These are phyloP conservation scores for Rosalia funebris DNA, from an alignment of 2,888 invertebrate genomes.

Conservation along the genomic window DNA sequence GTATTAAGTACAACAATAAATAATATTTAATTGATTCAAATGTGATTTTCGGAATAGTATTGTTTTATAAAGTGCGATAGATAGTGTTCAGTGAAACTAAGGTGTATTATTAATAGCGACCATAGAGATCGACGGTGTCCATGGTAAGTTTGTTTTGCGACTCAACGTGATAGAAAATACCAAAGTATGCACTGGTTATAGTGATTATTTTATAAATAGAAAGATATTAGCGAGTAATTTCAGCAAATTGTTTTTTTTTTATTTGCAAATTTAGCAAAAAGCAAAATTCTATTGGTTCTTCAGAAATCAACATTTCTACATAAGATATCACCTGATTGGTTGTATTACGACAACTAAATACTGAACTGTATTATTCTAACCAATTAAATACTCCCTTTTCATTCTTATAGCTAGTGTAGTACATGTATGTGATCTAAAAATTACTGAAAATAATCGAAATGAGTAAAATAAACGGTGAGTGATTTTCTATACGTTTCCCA, in stretches of 20 bases:
- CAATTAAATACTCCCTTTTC: constrained; percentile 64
- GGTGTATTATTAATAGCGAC: constrained; percentile 33
- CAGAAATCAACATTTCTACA: constrained; percentile 64
- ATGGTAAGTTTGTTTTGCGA: constrained; percentile 61
- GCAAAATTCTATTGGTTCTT: constrained; percentile 60
- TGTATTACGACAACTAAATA: constrained; percentile 64
- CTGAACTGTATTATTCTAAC: constrained; percentile 65
- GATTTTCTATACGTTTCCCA: constrained; percentile 29
- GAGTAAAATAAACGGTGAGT: constrained; percentile 35
- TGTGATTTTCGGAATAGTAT: constrained; percentile 48
- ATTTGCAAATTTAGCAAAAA: constrained; percentile 35
- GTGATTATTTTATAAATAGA: neutral
- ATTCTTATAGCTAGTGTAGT: constrained; percentile 57
- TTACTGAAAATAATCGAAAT: constrained; percentile 26
- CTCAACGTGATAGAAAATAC: constrained; percentile 35
- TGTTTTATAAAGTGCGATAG: constrained; percentile 42
- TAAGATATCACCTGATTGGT: constrained; percentile 66
- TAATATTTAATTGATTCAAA: constrained; percentile 47
- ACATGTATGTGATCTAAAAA: constrained; percentile 43
- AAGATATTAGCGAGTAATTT: too few species aligned
- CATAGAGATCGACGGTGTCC: constrained; percentile 59
- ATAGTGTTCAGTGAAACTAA: constrained; percentile 46
- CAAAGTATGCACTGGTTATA: constrained; percentile 25
- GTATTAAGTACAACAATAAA: constrained; percentile 49
- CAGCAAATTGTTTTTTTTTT: too few species aligned